phyloP scores from a whole-genome alignment of 2,888 invertebrate genomes.

The Choreutis nemorana region DNA sequence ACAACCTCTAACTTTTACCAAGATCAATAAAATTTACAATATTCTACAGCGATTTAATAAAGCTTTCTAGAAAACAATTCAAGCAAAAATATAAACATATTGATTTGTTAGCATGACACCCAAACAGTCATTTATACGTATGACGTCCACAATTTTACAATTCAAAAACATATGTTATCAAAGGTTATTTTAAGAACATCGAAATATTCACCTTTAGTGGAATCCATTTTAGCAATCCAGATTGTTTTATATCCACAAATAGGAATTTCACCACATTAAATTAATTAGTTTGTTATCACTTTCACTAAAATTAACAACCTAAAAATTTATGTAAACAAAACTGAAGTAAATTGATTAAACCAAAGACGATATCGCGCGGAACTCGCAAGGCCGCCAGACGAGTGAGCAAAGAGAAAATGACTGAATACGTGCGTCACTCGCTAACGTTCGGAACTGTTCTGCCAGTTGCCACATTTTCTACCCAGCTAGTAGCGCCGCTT shows the following conservation, averaged over 20 bases:
- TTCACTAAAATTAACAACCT: background rate
- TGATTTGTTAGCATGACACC: no score
- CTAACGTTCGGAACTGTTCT: constrained; percentile 16
- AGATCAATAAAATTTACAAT: no score
- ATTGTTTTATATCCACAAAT: constrained; percentile 3
- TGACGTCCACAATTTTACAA: constrained; percentile 32
- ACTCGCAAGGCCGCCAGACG: no score
- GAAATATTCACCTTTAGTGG: constrained; percentile 37
- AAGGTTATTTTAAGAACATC: constrained; percentile 32
- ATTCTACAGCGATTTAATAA: no score
- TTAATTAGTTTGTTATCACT: no score
- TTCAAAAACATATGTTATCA: constrained; percentile 37
- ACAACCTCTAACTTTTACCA: no score
- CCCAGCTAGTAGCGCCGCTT: no score
- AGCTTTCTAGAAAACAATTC: no score
- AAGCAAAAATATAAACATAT: no score
- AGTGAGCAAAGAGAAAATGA: no score
- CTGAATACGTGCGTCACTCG: constrained; percentile 15
- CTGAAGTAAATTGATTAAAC: constrained; percentile 10
- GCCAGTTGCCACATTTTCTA: constrained; percentile 7
- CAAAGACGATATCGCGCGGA: constrained; percentile 17
- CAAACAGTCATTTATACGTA: no score
- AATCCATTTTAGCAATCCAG: constrained; percentile 40
- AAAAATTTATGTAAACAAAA: background rate
- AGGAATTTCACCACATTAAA: constrained; percentile 1